Conservation (phyloP, 2,113 vertebrate genomes). For the Ceuthmochares aereus region DNA sequence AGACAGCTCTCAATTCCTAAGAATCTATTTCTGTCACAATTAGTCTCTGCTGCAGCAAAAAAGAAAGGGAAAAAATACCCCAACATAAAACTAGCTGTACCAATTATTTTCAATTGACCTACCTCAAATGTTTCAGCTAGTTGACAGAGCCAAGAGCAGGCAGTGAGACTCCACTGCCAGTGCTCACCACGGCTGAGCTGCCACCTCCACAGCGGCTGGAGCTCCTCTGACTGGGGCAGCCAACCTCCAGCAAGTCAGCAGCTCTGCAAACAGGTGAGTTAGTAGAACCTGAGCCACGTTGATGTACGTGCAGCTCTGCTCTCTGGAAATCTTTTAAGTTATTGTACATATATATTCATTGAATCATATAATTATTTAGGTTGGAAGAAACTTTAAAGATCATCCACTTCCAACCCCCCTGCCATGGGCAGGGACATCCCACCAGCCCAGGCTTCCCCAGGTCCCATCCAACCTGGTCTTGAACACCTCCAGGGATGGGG, state of each 20-base stretch:
- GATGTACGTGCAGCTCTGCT: background rate
- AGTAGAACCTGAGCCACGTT: accelerated
- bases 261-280: background rate
- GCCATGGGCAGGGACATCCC: too few species aligned
- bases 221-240: background rate
- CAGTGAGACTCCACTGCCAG: background rate
- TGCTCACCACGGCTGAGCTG: background rate
- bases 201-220: background rate
- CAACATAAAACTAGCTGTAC: background rate
- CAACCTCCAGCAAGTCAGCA: background rate
- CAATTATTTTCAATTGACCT: background rate
- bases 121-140: background rate
- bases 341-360: too few species aligned
- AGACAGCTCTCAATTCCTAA: background rate
- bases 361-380: too few species aligned
- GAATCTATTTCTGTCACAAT: background rate
- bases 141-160: background rate
- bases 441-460: too few species aligned
- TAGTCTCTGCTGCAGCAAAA: background rate
- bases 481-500: too few species aligned
- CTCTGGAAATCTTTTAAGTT: background rate
- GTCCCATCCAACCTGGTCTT: too few species aligned
- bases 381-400: too few species aligned
- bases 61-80: accelerated
- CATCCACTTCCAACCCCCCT: too few species aligned